Conservation (phyloP, 2,113 vertebrate species). For the Cebus imitator region DNA sequence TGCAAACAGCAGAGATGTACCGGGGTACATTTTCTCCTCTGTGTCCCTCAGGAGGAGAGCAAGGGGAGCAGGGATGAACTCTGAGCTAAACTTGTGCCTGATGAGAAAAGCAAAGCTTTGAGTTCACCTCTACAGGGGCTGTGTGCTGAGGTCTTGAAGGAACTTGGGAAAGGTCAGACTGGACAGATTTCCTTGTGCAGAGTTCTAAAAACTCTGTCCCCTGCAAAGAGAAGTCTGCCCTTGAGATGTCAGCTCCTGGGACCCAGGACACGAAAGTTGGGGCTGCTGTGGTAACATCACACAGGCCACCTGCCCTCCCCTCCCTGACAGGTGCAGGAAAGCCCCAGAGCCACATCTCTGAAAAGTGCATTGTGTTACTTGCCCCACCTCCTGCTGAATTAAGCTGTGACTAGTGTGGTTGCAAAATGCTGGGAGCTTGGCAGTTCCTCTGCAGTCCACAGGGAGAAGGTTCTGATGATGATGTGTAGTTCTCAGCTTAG, state of each 20-base stretch:
- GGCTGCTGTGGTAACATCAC: not conserved
- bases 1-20: not conserved
- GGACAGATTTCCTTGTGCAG: not conserved
- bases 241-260: not conserved
- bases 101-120: not conserved
- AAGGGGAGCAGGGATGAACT: not conserved
- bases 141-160: not conserved
- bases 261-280: not conserved
- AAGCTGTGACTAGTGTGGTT: not conserved
- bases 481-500: not conserved
- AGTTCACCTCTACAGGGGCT: not conserved
- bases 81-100: not conserved
- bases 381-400: not conserved
- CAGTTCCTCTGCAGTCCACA: not conserved
- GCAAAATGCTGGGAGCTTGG: not conserved
- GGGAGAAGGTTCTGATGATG: rapidly evolving
- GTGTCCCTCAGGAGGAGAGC: not conserved
- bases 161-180: not conserved
- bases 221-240: not conserved
- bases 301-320: not conserved
- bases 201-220: not conserved
- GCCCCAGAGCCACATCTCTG: not conserved
- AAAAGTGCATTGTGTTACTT: not conserved
- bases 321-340: not conserved
- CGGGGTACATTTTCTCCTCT: not conserved